Percentiles rank a stretch among this genome's conserved stretches.
phyloP scores from a whole-genome alignment of 2,888 invertebrate genomes.

The Tipula confusa region DNA sequence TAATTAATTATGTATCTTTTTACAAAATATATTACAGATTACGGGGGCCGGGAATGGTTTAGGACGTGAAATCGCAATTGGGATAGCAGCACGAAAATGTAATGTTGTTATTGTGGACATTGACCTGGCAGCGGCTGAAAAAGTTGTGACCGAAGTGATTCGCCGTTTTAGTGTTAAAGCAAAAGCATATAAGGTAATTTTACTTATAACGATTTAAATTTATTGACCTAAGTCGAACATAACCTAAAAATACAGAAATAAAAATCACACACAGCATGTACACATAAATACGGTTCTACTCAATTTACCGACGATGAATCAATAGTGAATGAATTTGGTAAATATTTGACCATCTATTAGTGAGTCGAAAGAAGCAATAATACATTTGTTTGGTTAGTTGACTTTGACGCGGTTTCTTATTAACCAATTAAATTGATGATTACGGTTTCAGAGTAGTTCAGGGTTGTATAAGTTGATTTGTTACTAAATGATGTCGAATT shows the following conservation, averaged over 20 bases:
- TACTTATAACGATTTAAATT: too few relatives aligned
- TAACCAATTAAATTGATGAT: not conserved
- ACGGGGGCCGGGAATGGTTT: slow-evolving; percentile 41
- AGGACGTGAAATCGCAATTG: slow-evolving; percentile 39
- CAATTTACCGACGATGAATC: too few relatives aligned
- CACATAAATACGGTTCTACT: too few relatives aligned
- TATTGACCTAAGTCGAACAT: too few relatives aligned
- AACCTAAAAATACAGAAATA: too few relatives aligned
- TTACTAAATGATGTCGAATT: too few relatives aligned
- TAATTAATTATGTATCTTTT: too few relatives aligned
- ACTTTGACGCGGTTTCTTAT: not conserved
- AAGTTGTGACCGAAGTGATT: slow-evolving; percentile 33
- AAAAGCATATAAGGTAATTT: slow-evolving; percentile 32
- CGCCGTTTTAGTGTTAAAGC: slow-evolving; percentile 35
- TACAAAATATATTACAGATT: slow-evolving; percentile 38
- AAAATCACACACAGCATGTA: too few relatives aligned
- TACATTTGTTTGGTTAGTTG: too few relatives aligned
- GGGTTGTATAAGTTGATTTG: too few relatives aligned
- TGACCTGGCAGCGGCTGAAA: slow-evolving; percentile 20
- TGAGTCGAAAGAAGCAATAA: too few relatives aligned
- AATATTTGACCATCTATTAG: not conserved
- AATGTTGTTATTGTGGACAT: slow-evolving; percentile 33
- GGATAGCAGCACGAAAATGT: slow-evolving; percentile 38
- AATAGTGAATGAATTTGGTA: not conserved
- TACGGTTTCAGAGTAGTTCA: too few relatives aligned